Percentiles rank a stretch among this genome's conserved stretches.
phyloP scores from a whole-genome alignment of 2,888 invertebrate genomes.

The Lamellibrachia columna region DNA sequence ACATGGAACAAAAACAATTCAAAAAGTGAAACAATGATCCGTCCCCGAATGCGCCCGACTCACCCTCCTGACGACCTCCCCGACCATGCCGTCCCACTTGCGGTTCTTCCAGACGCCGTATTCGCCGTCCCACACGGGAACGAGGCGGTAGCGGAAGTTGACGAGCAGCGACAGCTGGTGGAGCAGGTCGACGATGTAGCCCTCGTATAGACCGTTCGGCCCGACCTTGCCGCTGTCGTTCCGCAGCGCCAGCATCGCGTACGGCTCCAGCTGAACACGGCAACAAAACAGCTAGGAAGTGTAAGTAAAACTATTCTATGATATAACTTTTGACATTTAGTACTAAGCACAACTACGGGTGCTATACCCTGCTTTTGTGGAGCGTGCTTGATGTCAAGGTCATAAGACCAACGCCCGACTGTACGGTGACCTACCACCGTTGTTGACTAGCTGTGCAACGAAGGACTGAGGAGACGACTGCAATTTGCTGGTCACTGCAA shows the following conservation, averaged over 20 bases:
- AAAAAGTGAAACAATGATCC: not conserved
- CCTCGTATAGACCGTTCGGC: conserved; percentile 30
- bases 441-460: no score
- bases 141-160: conserved; percentile 37
- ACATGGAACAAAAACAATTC: not conserved
- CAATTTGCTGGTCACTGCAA: no score
- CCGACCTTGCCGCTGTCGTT: not conserved
- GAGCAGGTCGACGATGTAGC: conserved; percentile 42
- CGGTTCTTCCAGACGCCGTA: conserved; percentile 36
- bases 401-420: no score
- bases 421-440: no score
- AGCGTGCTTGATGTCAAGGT: no score
- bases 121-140: conserved; percentile 36
- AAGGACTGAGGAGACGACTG: no score
- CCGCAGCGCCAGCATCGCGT: not conserved
- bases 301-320: not conserved
- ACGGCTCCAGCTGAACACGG: conserved; percentile 1
- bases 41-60: not conserved
- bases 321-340: not conserved
- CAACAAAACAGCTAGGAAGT: not conserved
- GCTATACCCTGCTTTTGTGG: no score
- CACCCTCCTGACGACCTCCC: conserved; percentile 39
- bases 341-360: not conserved
- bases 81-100: conserved; percentile 42
- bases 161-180: conserved; percentile 36